phyloP scores from a whole-genome alignment of 2,888 invertebrate genomes.

The Dilophus febrilis region DNA sequence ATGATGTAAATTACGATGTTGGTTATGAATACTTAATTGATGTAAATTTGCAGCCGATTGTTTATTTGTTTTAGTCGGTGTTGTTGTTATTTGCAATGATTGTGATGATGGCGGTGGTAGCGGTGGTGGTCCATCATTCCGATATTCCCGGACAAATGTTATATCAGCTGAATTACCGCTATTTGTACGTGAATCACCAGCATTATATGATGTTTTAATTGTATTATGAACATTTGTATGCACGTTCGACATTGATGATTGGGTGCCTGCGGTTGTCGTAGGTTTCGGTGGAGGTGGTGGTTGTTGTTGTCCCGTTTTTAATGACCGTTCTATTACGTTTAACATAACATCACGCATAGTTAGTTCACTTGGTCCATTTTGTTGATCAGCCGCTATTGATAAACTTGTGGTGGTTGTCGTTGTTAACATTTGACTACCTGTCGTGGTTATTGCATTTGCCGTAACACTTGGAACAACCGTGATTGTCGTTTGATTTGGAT shows the following conservation, averaged over 20 bases:
- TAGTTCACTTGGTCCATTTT: conserved; percentile 32
- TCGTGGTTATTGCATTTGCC: conserved; percentile 7
- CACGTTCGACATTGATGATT: background rate
- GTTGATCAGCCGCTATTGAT: too few relatives aligned
- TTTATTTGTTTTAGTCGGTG: background rate
- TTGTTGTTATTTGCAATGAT: background rate
- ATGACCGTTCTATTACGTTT: conserved; percentile 65
- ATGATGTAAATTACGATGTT: conserved; percentile 17
- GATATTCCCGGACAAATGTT: conserved; percentile 30
- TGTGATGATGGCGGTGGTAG: background rate
- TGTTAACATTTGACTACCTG: too few relatives aligned
- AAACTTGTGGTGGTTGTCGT: conserved; percentile 9
- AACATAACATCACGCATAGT: conserved; percentile 70
- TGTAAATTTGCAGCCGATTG: conserved; percentile 8
- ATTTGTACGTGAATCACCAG: conserved; percentile 9
- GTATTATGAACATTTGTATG: conserved; percentile 1
- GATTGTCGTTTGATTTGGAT: conserved; percentile 27
- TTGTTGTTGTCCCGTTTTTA: conserved; percentile 42
- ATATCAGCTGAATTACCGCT: conserved; percentile 15
- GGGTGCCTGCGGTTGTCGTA: too few relatives aligned
- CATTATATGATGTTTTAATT: conserved; percentile 7
- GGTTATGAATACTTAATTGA: conserved; percentile 16
- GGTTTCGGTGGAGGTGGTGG: conserved; percentile 21
- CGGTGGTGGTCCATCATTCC: conserved; percentile 18
- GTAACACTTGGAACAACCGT: conserved; percentile 24